Base-by-base conservation (phyloP, 2,113 vertebrate genomes). In the Charadrius vociferus region DNA sequence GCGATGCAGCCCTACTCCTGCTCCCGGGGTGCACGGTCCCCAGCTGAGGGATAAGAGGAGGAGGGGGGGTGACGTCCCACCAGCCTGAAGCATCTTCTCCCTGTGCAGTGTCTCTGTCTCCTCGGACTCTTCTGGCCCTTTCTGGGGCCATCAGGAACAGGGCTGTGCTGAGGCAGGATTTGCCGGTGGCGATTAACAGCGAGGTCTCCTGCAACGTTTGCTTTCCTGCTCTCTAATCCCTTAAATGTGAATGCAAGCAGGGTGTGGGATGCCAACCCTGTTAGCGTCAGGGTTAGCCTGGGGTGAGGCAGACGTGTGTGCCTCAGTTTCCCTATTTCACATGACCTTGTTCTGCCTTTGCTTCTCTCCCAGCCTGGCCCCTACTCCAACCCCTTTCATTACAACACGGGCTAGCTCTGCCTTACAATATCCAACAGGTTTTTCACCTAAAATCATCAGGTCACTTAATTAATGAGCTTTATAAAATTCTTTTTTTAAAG, bases 171-270 rank as follows among this genome's bases (percentile, higher is more conserved):
- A 49, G 53, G 19, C n/a, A 59, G 56, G 89, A n/a, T 73, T 50
- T 73, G 8, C 18, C 5, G 1, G 1, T 61, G 4, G 0, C 1
- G 0, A 62, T 43, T 26, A 29, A 52, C 63, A 58, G 20, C 26
- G 14, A 41, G 24, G 5, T 19, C 21, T 66, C 52, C 22, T 14
- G 30, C 21, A 61, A 13, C 1, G 7, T 26, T 16, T 49, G 50
- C 0, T 0, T 53, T 79, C 47, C n/a, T 77, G 29, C n/a, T 58
- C 11, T 63, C 12, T 59, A 21, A 39, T 34, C 16, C 39, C 34
- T 88, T 30, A 16, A 20, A 20, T 6, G 1, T 12, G 36, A 26
- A 22, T 2, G 12, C 0, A 3, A 70, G 70, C 49, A 23, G 49
- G 36, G 36, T 34, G 41, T 26, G 43, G 32, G 63, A 13, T 37